Percentiles rank a stretch among this genome's conserved stretches.
Evolutionary conservation across 1,140 invertebrate genomes (phyloP).

Genomic region (Metaphire vulgaris): DNA sequence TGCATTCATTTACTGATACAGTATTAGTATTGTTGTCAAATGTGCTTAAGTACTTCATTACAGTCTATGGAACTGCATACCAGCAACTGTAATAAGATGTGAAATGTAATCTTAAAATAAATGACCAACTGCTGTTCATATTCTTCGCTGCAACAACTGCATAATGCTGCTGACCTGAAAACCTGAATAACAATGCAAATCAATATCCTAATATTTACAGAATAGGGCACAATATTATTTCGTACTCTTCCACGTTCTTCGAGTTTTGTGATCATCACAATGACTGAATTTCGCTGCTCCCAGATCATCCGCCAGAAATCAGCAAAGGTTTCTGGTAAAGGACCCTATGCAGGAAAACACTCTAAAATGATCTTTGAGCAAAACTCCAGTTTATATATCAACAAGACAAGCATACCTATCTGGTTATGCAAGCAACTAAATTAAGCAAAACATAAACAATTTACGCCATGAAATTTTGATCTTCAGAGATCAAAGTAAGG

Average conservation of each 20-base stretch:
- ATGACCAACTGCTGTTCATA: neutral
- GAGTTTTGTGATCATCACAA: slow-evolving; percentile 83
- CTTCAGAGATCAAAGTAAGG: too few species aligned
- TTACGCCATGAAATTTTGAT: too few species aligned
- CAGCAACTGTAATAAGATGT: too few species aligned
- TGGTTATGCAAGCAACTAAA: neutral
- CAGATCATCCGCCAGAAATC: slow-evolving; percentile 97
- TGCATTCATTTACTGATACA: too few species aligned
- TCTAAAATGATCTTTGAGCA: too few species aligned
- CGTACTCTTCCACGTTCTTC: slow-evolving; percentile 6
- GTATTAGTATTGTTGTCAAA: too few species aligned
- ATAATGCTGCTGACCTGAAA: neutral
- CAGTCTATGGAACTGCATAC: neutral
- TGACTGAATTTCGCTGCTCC: slow-evolving; percentile 80
- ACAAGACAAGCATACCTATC: neutral
- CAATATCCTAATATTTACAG: too few species aligned
- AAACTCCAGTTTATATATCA: neutral
- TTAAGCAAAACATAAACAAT: too few species aligned
- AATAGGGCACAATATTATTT: neutral
- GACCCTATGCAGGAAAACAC: too few species aligned
- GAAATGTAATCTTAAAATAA: too few species aligned
- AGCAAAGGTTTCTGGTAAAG: slow-evolving; percentile 79
- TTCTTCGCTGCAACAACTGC: neutral
- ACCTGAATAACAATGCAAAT: too few species aligned
- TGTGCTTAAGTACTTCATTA: neutral